These are phyloP conservation scores for Struthidea cinerea DNA, from an alignment of 2,113 vertebrate species.

Conservation along the genomic window DNA sequence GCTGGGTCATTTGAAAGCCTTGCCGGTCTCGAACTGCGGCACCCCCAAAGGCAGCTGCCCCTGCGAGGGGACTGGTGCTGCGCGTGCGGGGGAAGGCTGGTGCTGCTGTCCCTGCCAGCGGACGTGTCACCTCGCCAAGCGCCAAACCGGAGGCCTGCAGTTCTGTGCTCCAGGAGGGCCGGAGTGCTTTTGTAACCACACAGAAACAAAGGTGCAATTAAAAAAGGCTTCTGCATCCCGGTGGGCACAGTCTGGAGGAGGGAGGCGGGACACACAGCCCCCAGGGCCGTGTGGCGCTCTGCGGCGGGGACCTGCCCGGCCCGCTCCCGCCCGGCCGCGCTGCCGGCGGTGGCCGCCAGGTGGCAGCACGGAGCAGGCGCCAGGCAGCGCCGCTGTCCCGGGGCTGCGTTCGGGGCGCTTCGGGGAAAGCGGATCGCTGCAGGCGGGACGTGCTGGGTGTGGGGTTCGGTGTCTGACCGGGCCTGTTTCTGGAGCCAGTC, in stretches of 20 bases:
- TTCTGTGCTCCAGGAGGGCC: background rate
- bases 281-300: background rate
- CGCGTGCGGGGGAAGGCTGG: background rate
- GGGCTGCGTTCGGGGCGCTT: background rate
- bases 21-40: background rate
- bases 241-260: background rate
- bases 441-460: fast-evolving
- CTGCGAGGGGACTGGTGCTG: background rate
- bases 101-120: background rate
- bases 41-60: background rate
- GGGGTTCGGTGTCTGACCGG: background rate
- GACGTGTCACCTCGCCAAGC: background rate
- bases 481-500: fast-evolving
- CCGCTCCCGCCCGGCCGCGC: background rate
- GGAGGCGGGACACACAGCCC: background rate
- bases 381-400: background rate
- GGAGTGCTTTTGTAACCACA: background rate
- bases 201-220: conserved; percentile 7
- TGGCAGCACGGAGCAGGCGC: conserved; percentile 44
- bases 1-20: background rate
- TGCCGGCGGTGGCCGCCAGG: background rate
- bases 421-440: background rate
- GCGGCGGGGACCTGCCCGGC: background rate
- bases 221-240: background rate
- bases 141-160: background rate